Percentiles rank a stretch among this genome's conserved stretches.
Evolutionary conservation across 1,140 invertebrate species (phyloP).

Genomic region (Euura saliciscinereae): DNA sequence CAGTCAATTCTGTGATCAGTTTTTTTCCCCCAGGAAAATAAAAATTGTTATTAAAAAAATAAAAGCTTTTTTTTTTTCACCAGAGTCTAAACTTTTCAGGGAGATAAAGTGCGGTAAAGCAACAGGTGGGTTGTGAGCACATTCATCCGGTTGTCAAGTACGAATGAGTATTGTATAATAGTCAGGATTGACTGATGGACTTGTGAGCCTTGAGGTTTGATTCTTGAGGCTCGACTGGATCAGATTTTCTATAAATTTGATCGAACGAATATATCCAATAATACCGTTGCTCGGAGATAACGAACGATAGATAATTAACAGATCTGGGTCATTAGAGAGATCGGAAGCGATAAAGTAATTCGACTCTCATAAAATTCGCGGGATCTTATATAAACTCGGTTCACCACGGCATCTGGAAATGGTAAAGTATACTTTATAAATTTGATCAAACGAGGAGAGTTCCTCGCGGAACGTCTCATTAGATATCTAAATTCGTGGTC

Average conservation of each 20-base stretch:
- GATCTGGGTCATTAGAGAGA: too few relatives aligned
- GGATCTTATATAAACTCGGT: slow-evolving; percentile 20
- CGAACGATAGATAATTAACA: too few relatives aligned
- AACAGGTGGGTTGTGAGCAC: slow-evolving; percentile 52
- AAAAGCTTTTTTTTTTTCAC: slow-evolving; percentile 20
- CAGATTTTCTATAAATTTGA: too few relatives aligned
- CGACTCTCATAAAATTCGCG: background rate
- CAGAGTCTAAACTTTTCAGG: slow-evolving; percentile 45
- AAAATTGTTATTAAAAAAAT: background rate
- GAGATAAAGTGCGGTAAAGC: slow-evolving; percentile 43
- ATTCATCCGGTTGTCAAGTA: slow-evolving; percentile 53
- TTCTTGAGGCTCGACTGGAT: too few relatives aligned
- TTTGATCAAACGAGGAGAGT: slow-evolving; percentile 30
- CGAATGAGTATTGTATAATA: slow-evolving; percentile 44
- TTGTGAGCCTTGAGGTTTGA: slow-evolving; percentile 4
- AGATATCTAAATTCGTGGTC: slow-evolving; percentile 37
- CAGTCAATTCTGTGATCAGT: background rate
- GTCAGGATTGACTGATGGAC: slow-evolving; percentile 50
- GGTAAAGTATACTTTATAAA: too few relatives aligned
- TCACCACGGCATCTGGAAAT: slow-evolving; percentile 2
- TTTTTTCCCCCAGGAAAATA: too few relatives aligned
- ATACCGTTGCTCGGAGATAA: too few relatives aligned
- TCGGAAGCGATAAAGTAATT: too few relatives aligned
- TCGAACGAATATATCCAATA: too few relatives aligned
- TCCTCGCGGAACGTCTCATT: slow-evolving; percentile 49